These are phyloP conservation scores for Pristionchus fissidentatus DNA, from an alignment of 2,888 invertebrate species.

Conservation along the genomic window DNA sequence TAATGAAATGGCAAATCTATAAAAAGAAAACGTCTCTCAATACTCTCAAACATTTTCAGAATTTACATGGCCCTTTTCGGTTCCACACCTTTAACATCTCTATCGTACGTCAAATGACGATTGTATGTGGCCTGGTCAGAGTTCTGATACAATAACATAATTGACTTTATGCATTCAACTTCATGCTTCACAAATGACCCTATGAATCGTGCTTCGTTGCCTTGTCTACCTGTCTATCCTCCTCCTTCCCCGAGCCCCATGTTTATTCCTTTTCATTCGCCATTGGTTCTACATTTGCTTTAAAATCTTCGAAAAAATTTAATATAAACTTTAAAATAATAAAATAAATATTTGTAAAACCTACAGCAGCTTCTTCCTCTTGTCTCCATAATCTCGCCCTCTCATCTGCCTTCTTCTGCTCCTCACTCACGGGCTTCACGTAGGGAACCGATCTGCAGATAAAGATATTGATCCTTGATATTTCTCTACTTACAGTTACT, in stretches of 20 bases:
- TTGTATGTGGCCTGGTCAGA: too few relatives aligned
- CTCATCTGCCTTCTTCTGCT: constrained; percentile 35
- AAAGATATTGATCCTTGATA: neutral
- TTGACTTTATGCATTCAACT: too few relatives aligned
- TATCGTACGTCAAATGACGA: too few relatives aligned
- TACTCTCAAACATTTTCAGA: too few relatives aligned
- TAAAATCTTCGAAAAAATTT: neutral
- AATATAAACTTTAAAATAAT: neutral
- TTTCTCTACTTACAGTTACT: neutral
- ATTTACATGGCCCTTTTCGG: too few relatives aligned
- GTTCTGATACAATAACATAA: too few relatives aligned
- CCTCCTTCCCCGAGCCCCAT: neutral
- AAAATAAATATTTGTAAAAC: neutral
- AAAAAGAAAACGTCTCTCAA: too few relatives aligned
- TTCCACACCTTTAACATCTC: neutral
- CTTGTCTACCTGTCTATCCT: neutral
- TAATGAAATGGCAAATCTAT: too few relatives aligned
- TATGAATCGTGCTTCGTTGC: too few relatives aligned
- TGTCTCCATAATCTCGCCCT: constrained; percentile 34
- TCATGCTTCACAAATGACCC: too few relatives aligned
- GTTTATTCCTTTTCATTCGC: neutral
- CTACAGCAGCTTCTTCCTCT: neutral
- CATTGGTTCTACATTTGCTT: neutral
- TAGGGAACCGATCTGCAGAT: neutral
- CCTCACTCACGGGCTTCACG: constrained; percentile 29